A percentile compares a stretch with the other conserved stretches of the same genome.
phyloP scores from a whole-genome alignment of 2,797 vertebrate species.

The Silurus aristotelis region DNA sequence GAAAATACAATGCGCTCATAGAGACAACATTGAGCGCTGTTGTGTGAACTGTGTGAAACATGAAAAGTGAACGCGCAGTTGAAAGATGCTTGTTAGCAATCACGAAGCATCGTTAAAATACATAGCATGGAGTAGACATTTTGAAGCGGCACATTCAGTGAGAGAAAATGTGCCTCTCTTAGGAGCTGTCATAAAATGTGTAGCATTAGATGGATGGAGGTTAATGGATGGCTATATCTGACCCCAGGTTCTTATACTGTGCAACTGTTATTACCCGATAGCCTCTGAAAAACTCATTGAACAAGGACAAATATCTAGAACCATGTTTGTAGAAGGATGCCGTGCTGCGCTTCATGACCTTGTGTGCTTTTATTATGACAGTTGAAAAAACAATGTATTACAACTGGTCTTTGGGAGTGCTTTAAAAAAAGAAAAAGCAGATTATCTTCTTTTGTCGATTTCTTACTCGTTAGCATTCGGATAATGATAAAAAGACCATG shows the following conservation, averaged over 20 bases:
- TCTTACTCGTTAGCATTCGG: not conserved
- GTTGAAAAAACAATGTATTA: conserved; percentile 3
- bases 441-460: not conserved
- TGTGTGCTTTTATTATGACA: not conserved
- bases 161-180: conserved; percentile 35
- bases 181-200: conserved; percentile 23
- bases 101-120: not conserved
- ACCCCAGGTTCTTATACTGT: conserved; percentile 3
- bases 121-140: conserved; percentile 18
- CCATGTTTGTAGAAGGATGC: not conserved
- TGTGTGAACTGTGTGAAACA: not conserved
- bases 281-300: conserved; percentile 3
- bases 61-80: conserved; percentile 1
- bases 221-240: conserved; percentile 24
- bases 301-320: conserved; percentile 11
- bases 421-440: not conserved
- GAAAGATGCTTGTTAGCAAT: conserved; percentile 32
- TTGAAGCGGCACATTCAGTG: conserved; percentile 15
- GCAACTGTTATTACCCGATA: conserved; percentile 24
- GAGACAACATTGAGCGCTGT: not conserved
- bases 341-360: conserved; percentile 11
- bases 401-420: not conserved
- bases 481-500: not conserved
- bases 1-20: not conserved
- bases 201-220: conserved; percentile 34